Conservation (phyloP, 2,113 vertebrate genomes). For the Danio rerio region GRCz12tu NC_133187.1:40872001-40872500, state of each 20-base stretch:
- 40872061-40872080: constrained; percentile 68
- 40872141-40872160: constrained; percentile 68
- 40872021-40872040: constrained; percentile 74
- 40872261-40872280: constrained; percentile 42
- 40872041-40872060: constrained; percentile 59
- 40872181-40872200: no score
- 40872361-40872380: constrained; percentile 24
- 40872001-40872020: constrained; percentile 69
- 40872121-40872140: constrained; percentile 63
- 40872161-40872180: no score
- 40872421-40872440: not conserved
- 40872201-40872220: not conserved
- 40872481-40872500: no score
- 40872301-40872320: not conserved
- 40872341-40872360: not conserved
- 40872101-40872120: constrained; percentile 67
- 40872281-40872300: constrained; percentile 43
- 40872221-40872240: no score
- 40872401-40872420: constrained; percentile 42
- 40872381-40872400: constrained; percentile 36
- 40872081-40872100: constrained; percentile 60
- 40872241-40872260: not conserved
- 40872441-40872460: no score
- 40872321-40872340: constrained; percentile 10
- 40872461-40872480: no score